Percentiles rank a stretch among this genome's conserved stretches.
Evolutionary conservation across 2,797 vertebrate genomes (phyloP).

Genomic region (Cryptoblepharus egeriae): DNA sequence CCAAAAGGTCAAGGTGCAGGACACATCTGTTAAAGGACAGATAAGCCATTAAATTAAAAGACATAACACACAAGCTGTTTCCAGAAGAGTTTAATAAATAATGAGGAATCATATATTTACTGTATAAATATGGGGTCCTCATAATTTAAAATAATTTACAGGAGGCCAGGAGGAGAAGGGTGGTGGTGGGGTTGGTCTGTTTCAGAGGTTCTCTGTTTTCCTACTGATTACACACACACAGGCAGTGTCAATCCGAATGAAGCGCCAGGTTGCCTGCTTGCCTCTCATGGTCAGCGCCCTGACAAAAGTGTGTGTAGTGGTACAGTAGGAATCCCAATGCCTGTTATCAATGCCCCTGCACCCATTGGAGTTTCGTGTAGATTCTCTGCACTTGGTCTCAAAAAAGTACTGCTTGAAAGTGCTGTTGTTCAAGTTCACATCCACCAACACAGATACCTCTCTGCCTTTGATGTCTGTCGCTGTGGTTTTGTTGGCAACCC

Average conservation of each 20-base stretch:
- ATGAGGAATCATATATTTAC: slow-evolving; percentile 84
- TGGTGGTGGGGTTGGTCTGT: background rate
- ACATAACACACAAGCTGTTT: slow-evolving; percentile 69
- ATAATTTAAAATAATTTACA: slow-evolving; percentile 96
- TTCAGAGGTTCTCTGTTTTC: slow-evolving; percentile 88
- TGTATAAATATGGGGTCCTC: slow-evolving; percentile 95
- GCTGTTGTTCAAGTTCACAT: slow-evolving; percentile 94
- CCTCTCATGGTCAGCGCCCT: slow-evolving; percentile 91
- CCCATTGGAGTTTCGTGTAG: slow-evolving; percentile 80
- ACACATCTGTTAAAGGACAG: background rate
- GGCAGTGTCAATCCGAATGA: slow-evolving; percentile 95
- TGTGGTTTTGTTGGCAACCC: slow-evolving; percentile 96
- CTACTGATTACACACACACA: slow-evolving; percentile 97
- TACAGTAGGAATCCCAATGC: slow-evolving; percentile 99
- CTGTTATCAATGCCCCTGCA: slow-evolving; percentile 94
- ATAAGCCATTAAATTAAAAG: slow-evolving; percentile 31
- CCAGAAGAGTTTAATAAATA: slow-evolving; percentile 99
- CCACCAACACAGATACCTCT: slow-evolving; percentile 91
- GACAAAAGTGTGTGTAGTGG: slow-evolving; percentile 96
- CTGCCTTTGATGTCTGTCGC: slow-evolving; percentile 96
- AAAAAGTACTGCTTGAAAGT: slow-evolving; percentile 98
- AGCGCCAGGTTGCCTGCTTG: slow-evolving; percentile 94
- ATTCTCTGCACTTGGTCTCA: slow-evolving; percentile 91
- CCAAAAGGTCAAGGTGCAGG: background rate
- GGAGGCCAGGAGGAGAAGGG: slow-evolving; percentile 74